Evolutionary conservation across 2,888 invertebrate species (phyloP).

Genomic region (Cynaeus angustus): DNA sequence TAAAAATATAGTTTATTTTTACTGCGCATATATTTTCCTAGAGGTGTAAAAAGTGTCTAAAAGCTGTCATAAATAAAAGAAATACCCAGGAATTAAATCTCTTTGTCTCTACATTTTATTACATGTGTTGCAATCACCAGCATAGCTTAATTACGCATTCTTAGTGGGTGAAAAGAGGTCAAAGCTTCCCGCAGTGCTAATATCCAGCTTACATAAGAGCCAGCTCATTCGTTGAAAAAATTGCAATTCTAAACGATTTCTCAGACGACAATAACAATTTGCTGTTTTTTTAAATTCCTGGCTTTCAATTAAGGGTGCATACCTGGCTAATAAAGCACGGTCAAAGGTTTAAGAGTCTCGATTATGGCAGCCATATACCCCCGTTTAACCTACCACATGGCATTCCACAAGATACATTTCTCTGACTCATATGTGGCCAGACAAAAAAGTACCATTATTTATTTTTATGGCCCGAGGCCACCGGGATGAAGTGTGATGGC

Average conservation of each 20-base stretch:
- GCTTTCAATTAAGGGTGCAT: constrained; percentile 41
- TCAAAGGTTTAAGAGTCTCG: constrained; percentile 42
- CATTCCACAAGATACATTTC: constrained; percentile 58
- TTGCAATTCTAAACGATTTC: constrained; percentile 6
- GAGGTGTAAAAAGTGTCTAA: constrained; percentile 22
- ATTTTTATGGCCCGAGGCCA: constrained; percentile 57
- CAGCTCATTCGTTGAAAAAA: constrained; percentile 17
- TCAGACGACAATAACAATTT: constrained; percentile 25
- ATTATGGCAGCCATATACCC: constrained; percentile 46
- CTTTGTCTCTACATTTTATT: constrained; percentile 18
- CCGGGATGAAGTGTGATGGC: constrained; percentile 55
- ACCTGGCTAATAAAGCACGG: constrained; percentile 40
- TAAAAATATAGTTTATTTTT: constrained; percentile 10
- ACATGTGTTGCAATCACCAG: constrained; percentile 15
- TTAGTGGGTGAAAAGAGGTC: constrained; percentile 27
- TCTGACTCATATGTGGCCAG: constrained; percentile 58
- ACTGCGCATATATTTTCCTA: background rate
- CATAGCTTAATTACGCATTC: constrained; percentile 18
- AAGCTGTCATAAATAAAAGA: constrained; percentile 19
- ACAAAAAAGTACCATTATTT: constrained; percentile 58
- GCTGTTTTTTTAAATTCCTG: constrained; percentile 24
- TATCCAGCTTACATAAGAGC: constrained; percentile 18
- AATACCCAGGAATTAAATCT: constrained; percentile 8
- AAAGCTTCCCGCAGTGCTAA: constrained; percentile 23
- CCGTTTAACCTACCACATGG: constrained; percentile 60